phyloP scores from a whole-genome alignment of 2,888 invertebrate genomes.

The Meiosimyza platycephala region DNA sequence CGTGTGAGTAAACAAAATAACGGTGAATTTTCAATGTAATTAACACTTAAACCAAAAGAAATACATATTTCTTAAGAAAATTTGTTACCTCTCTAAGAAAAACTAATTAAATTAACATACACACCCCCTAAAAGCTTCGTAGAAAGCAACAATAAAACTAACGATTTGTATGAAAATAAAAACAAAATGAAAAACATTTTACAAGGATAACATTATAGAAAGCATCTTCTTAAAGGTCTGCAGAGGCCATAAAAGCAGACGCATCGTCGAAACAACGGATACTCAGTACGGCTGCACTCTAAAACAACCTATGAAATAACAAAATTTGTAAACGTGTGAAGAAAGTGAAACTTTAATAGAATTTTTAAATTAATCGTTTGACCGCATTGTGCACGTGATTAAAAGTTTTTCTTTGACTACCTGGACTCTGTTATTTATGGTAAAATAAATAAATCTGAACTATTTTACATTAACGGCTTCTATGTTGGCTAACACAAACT shows the following conservation, averaged over 20 bases:
- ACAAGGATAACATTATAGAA: neutral
- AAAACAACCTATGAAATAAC: neutral
- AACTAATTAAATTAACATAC: constrained; percentile 24
- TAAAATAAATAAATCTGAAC: neutral
- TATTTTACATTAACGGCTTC: neutral
- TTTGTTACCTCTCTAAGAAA: neutral
- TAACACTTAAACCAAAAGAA: constrained; percentile 20
- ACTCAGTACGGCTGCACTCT: neutral
- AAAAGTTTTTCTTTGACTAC: neutral
- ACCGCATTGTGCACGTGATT: too few relatives aligned
- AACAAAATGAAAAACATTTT: constrained; percentile 22
- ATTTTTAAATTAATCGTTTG: too few relatives aligned
- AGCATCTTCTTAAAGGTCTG: too few relatives aligned
- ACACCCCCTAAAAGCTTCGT: constrained; percentile 1
- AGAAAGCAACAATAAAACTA: constrained; percentile 14
- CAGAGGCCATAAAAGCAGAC: too few relatives aligned
- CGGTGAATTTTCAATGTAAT: constrained; percentile 12
- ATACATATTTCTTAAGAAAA: constrained; percentile 19
- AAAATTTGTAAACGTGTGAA: too few relatives aligned
- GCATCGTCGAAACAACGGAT: too few relatives aligned
- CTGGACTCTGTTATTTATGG: neutral
- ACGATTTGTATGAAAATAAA: constrained; percentile 1
- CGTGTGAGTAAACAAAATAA: constrained; percentile 50
- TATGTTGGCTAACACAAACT: neutral
- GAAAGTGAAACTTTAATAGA: too few relatives aligned